Conservation (phyloP, 1,140 invertebrate genomes). For the Trinorchestia longiramus region DNA sequence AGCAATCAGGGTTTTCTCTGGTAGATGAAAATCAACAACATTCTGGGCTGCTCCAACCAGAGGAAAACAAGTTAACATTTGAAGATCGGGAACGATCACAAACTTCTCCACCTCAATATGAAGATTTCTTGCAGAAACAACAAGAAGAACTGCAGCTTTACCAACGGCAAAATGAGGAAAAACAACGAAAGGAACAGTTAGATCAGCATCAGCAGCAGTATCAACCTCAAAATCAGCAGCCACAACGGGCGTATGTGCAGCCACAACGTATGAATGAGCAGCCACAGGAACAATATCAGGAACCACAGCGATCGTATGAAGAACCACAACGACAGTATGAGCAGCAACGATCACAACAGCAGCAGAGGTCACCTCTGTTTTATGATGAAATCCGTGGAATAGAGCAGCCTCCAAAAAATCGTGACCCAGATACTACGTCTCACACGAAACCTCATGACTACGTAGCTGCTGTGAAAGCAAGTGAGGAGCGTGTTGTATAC, state of each 20-base stretch:
- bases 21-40: not conserved
- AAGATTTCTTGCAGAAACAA: not conserved
- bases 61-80: not conserved
- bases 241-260: not conserved
- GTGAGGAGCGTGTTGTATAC: not conserved
- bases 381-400: slow-evolving; percentile 31
- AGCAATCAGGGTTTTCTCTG: not conserved
- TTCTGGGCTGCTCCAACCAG: not conserved
- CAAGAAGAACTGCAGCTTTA: slow-evolving; percentile 27
- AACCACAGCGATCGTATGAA: no score
- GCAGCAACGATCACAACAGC: not conserved
- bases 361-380: slow-evolving; percentile 54
- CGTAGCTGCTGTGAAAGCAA: not conserved
- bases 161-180: not conserved
- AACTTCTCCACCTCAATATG: slow-evolving; percentile 54
- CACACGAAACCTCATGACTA: not conserved
- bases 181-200: slow-evolving; percentile 1
- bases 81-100: slow-evolving; percentile 55
- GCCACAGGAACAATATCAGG: not conserved
- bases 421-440: not conserved
- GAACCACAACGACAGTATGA: no score
- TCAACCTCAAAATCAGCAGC: not conserved
- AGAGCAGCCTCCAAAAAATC: not conserved
- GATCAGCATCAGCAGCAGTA: slow-evolving; percentile 11
- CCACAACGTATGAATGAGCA: slow-evolving; percentile 47